Percentiles rank a stretch among this genome's conserved stretches.
These are phyloP conservation scores for Phenganax marumi DNA, from an alignment of 92 coral and sea anemone genomes.

Conservation along the genomic window DNA sequence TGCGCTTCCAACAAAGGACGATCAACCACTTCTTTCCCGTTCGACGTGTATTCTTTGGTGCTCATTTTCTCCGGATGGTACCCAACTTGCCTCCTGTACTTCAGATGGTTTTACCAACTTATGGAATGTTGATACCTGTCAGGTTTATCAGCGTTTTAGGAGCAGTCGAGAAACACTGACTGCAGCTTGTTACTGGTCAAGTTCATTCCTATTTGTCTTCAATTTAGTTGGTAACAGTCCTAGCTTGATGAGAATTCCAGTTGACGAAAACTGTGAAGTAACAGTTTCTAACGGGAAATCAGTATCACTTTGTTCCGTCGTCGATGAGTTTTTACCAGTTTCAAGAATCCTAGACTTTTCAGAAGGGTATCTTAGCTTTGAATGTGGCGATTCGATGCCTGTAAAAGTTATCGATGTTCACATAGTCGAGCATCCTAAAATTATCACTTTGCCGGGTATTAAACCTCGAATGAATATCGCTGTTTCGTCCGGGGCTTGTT, in stretches of 20 bases:
- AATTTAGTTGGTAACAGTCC: not conserved
- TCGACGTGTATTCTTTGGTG: not conserved
- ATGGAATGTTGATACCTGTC: not conserved
- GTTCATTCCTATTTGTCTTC: not conserved
- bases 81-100: constrained; percentile 12
- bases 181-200: constrained; percentile 1
- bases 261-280: constrained; percentile 48
- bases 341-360: not conserved
- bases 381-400: not conserved
- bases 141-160: not conserved
- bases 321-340: not conserved
- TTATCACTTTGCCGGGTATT: not conserved
- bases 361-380: not conserved
- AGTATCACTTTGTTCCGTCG: not conserved
- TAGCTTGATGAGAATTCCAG: constrained; percentile 55
- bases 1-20: not conserved
- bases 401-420: not conserved
- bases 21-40: not conserved
- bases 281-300: constrained; percentile 7
- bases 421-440: not conserved
- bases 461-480: not conserved
- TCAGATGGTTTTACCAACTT: constrained; percentile 20
- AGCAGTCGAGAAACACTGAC: not conserved
- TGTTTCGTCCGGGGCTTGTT: not conserved
- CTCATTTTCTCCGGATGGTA: constrained; percentile 12